Evolutionary conservation across 2,888 invertebrate species (phyloP).

Genomic region (Thereva unica): DNA sequence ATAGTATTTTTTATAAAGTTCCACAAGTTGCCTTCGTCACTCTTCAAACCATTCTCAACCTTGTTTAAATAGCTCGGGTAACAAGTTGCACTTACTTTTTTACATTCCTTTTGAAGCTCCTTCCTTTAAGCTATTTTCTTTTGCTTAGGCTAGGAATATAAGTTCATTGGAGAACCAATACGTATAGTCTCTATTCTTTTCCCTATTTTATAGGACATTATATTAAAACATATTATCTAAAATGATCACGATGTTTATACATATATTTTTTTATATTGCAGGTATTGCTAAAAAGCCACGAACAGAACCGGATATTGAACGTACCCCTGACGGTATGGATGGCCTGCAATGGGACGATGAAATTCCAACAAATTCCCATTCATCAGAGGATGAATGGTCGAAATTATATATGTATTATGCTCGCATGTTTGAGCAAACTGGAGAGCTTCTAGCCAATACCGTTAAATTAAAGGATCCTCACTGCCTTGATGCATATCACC

Average conservation of each 20-base stretch:
- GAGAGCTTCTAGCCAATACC: slow-evolving; percentile 61
- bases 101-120: no score
- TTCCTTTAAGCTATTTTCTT: no score
- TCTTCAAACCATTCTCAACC: no score
- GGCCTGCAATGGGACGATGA: slow-evolving; percentile 79
- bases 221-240: no score
- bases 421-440: slow-evolving; percentile 71
- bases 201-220: no score
- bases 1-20: no score
- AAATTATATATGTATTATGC: slow-evolving; percentile 72
- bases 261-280: slow-evolving; percentile 57
- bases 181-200: no score
- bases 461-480: slow-evolving; percentile 55
- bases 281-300: slow-evolving; percentile 55
- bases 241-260: not conserved
- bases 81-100: no score
- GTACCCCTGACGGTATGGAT: slow-evolving; percentile 64
- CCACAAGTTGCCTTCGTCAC: no score
- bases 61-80: no score
- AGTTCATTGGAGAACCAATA: no score
- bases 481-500: slow-evolving; percentile 50
- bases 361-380: slow-evolving; percentile 60
- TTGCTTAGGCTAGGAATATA: no score
- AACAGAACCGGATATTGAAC: slow-evolving; percentile 55
- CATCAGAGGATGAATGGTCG: slow-evolving; percentile 60